phyloP scores from a whole-genome alignment of 2,888 invertebrate species.

The Galeopsomyia nigrocyanea region DNA sequence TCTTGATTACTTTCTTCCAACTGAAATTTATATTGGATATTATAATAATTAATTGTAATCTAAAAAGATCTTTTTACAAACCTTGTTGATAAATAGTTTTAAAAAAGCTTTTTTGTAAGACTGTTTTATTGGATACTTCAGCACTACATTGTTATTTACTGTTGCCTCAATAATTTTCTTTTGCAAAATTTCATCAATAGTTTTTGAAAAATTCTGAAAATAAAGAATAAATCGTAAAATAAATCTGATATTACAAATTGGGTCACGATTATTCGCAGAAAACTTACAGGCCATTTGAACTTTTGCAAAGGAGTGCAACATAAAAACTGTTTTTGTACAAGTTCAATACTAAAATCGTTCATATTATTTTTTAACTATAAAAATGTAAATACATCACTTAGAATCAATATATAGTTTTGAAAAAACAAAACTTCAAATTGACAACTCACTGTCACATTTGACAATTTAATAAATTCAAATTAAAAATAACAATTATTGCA shows the following conservation, averaged over 20 bases:
- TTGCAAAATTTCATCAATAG: constrained; percentile 66
- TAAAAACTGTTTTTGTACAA: constrained; percentile 57
- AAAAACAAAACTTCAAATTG: too few relatives aligned
- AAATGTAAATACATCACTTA: constrained; percentile 27
- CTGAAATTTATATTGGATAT: constrained; percentile 48
- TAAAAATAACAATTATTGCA: too few relatives aligned
- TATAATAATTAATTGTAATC: not conserved
- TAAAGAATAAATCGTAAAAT: constrained; percentile 3
- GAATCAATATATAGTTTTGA: too few relatives aligned
- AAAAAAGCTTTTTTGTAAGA: constrained; percentile 77
- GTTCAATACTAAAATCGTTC: constrained; percentile 16
- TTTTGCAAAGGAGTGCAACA: constrained; percentile 58
- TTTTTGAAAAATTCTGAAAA: constrained; percentile 31
- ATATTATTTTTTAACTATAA: constrained; percentile 21
- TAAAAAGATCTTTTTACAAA: constrained; percentile 39
- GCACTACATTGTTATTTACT: constrained; percentile 71
- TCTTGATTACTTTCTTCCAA: constrained; percentile 73
- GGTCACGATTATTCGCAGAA: not conserved
- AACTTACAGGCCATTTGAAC: constrained; percentile 55
- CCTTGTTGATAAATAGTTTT: constrained; percentile 74
- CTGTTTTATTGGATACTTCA: constrained; percentile 75
- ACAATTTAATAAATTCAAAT: too few relatives aligned
- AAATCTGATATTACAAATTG: not conserved
- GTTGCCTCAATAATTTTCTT: constrained; percentile 74
- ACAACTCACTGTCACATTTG: too few relatives aligned